These are phyloP conservation scores for Harpagifer antarcticus DNA, from an alignment of 2,797 vertebrate species.

Conservation along the genomic window DNA sequence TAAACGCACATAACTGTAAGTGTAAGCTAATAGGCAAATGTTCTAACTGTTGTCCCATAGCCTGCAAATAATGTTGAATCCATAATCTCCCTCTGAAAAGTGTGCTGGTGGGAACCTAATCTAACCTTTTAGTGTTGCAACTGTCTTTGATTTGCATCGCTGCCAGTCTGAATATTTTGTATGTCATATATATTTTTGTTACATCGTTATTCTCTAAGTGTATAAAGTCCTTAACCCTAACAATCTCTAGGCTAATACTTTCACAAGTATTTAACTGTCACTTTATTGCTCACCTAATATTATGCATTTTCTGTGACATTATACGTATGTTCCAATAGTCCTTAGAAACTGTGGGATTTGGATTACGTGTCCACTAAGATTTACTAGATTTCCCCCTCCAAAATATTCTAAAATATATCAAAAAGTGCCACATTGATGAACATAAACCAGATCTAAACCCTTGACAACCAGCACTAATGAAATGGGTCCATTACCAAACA, in stretches of 20 bases:
- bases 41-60: too few relatives aligned
- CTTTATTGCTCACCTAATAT: too few relatives aligned
- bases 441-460: background rate
- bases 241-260: background rate
- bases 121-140: too few relatives aligned
- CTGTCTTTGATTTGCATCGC: too few relatives aligned
- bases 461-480: conserved; percentile 34
- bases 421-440: background rate
- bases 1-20: too few relatives aligned
- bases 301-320: background rate
- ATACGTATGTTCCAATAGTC: background rate
- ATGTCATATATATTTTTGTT: too few relatives aligned
- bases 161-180: too few relatives aligned
- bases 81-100: too few relatives aligned
- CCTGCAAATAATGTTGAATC: too few relatives aligned
- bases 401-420: background rate
- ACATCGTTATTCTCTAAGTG: too few relatives aligned
- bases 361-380: background rate
- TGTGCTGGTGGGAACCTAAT: too few relatives aligned
- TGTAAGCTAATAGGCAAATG: too few relatives aligned
- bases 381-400: background rate
- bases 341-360: background rate
- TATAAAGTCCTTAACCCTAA: background rate
- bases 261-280: background rate
- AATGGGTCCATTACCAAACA: conserved; percentile 21